Base-by-base conservation (phyloP, 1,140 invertebrate genomes). In the Liolophura sinensis region DNA sequence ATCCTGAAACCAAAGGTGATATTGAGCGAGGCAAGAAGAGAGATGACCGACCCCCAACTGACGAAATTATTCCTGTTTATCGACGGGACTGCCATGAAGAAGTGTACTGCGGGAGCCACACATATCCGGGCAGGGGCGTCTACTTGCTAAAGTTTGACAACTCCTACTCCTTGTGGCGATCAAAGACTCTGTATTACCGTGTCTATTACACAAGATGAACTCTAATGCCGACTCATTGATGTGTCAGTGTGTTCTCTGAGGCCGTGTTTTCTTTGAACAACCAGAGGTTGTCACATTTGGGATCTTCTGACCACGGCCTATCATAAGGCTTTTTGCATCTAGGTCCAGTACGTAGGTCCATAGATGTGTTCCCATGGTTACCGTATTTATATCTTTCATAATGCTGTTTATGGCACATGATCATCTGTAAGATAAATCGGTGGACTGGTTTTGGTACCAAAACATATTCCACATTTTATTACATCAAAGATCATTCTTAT, bases 71-170 rank as follows among this genome's bases (percentile, higher is more conserved):
- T 67, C 92, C 97, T 60, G 91, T 99, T 15, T 99, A 94, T 84
- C 89, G 98, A 78, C 89, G 97, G 70, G 96, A 99, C 85, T 96
- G 94, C 73, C 96, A 98, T 76, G 90, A 93, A 79, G 95, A 99
- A 87, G 95, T 99, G 0, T 98, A 98, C 79, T 96, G 95, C 54
- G 97, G 97, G 12, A 96, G 93, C 73, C 98, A 99, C 85, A 87
- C 90, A 27, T 99, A 99, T 86, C 97, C 98, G 6, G 97, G 86
- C 9, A 79, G 94, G 22, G 97, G 98, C 49, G 93, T 99, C 49
- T 99, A 99, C 86, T 86, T 99, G 80, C 87, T 99, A 12, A 99
- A 99, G 87, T 99, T 99, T 86, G 97, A 99, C 86, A 99, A 99
- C 86, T 97, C 96, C 0, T 99, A 98, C 85, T 98, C 96, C 52